Evolutionary conservation across 2,113 vertebrate genomes (phyloP), one percentile per base, ranked within the genome.

Genomic region (Tautogolabrus adspersus): DNA sequence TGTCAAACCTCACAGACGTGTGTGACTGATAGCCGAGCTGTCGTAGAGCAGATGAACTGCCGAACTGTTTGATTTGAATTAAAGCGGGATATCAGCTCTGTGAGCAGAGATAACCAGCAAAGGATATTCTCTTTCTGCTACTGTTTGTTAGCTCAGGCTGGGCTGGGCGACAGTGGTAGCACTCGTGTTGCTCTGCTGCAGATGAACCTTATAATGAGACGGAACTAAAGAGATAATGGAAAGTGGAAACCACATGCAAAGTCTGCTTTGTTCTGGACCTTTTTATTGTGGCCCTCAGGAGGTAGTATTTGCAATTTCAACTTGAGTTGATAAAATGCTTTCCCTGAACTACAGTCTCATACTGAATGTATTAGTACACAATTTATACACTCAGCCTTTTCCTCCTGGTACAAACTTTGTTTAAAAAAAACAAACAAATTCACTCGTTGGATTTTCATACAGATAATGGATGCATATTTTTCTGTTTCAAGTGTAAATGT

Each of bases 11-110:
- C 57, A 62, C 51, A 72, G 75, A 6, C 3, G 42, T 34, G 58
- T 18, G 72, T 49, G 23, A 65, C 84, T 82, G 78, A 84, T 86
- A 85, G 75, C 67, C 4, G 61, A 67, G 73, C 70, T 10, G 40
- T 34, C 0, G 12, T 38, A 58, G 65, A 34, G 3, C 23, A 51
- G 40, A 66, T 49, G 62, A 78, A 47, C 18, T 37, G 47, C 63
- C 0, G 75, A 21, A 37, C 60, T 22, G 63, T 70, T 69, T 67
- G 22, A 75, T 89, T 88, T 88, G 72, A 89, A 87, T 90, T 34
- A 56, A 79, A 87, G 47, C 56, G 55, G 1, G 37, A 66, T 85
- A 80, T 75, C 34, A 3, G 66, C 12, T 81, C 68, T 82, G 87
- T n/a, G 77, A 57, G 54, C 37, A 66, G 38, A 86, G 88, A 89